Conservation (phyloP, 2,113 vertebrate genomes). For the Thamnaconus septentrionalis region DNA sequence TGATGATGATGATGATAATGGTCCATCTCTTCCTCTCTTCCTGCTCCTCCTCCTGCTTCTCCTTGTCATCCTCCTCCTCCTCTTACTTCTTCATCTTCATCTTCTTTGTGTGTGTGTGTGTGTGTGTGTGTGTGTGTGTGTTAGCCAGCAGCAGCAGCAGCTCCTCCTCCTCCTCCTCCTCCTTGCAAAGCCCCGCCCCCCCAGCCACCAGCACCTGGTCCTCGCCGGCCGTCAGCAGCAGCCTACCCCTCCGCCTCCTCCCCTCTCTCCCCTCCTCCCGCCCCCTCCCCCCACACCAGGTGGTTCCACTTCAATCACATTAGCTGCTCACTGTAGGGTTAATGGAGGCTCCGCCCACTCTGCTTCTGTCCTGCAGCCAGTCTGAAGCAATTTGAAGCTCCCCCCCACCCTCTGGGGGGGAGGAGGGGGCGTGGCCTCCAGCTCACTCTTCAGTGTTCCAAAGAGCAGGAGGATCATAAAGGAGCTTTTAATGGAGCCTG, state of each 20-base stretch:
- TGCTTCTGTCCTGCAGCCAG: constrained; percentile 66
- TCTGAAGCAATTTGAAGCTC: constrained; percentile 79
- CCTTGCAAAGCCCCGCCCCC: no score
- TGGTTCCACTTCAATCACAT: constrained; percentile 85
- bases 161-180: constrained; percentile 43
- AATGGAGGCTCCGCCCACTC: constrained; percentile 65
- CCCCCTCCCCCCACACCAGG: constrained; percentile 74
- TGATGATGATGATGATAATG: no score
- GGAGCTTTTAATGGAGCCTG: constrained; percentile 66
- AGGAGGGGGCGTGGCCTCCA: constrained; percentile 8
- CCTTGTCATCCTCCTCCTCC: no score
- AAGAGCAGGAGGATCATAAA: constrained; percentile 67
- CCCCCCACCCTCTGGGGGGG: background rate
- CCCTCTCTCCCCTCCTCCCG: no score
- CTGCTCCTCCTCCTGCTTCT: constrained; percentile 22
- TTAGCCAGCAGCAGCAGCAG: constrained; percentile 67
- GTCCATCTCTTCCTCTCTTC: constrained; percentile 21
- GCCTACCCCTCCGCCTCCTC: constrained; percentile 37
- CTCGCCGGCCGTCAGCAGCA: constrained; percentile 77
- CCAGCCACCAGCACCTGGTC: constrained; percentile 81
- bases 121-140: constrained; percentile 29
- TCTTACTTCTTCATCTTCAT: no score
- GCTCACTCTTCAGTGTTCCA: constrained; percentile 54
- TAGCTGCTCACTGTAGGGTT: constrained; percentile 84
- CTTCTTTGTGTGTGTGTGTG: constrained; percentile 26